These are phyloP conservation scores for Trissolcus japonicus DNA, from an alignment of 2,888 invertebrate species.

Conservation along the genomic window DNA sequence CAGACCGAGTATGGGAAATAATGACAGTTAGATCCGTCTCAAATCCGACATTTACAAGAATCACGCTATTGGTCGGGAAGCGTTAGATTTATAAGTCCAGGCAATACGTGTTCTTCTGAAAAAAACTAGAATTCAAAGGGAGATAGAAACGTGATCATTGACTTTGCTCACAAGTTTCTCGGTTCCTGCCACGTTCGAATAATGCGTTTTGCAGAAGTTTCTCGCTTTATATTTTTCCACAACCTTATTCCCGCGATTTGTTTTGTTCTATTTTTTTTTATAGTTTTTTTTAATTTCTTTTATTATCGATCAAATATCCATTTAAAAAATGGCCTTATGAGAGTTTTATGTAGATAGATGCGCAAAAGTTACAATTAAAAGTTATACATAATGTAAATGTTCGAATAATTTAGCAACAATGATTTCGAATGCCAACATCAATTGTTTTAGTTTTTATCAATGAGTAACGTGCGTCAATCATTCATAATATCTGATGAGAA, in stretches of 20 bases:
- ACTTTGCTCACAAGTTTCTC: slow-evolving; percentile 54
- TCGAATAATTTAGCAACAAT: no score
- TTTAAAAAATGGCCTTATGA: slow-evolving; percentile 22
- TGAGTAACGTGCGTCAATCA: no score
- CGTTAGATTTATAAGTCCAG: slow-evolving; percentile 48
- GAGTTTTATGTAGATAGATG: no score
- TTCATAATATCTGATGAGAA: no score
- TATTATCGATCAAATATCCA: slow-evolving; percentile 36
- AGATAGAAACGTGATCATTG: slow-evolving; percentile 58
- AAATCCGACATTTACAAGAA: slow-evolving; percentile 44
- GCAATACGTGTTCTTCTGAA: slow-evolving; percentile 45
- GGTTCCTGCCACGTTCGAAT: slow-evolving; percentile 44
- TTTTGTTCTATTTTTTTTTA: slow-evolving; percentile 21
- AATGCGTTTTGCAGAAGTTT: slow-evolving; percentile 55
- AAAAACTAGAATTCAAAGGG: slow-evolving; percentile 51
- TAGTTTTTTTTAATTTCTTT: neutral
- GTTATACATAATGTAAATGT: no score
- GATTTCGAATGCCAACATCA: neutral
- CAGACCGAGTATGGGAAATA: slow-evolving; percentile 18
- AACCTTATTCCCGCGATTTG: slow-evolving; percentile 39
- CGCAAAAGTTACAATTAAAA: neutral
- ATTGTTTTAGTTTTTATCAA: neutral
- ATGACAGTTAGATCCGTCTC: slow-evolving; percentile 47
- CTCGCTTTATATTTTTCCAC: slow-evolving; percentile 52
- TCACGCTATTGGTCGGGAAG: slow-evolving; percentile 31